Evolutionary conservation across 2,797 vertebrate genomes (phyloP).

Genomic region (Propithecus perrieri): DNA sequence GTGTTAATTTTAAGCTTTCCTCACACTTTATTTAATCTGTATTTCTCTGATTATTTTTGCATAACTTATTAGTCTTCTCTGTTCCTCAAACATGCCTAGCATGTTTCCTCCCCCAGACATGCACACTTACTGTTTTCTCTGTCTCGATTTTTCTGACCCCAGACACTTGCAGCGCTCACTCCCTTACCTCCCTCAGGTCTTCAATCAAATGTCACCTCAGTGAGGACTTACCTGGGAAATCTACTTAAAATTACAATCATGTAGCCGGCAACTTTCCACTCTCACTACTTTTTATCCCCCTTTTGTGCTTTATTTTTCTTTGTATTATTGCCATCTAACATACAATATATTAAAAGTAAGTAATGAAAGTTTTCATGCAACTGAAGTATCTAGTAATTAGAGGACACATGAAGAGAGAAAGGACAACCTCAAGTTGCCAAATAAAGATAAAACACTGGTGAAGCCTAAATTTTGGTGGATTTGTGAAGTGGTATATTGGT

Average conservation of each 20-base stretch:
- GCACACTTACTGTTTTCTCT: neutral
- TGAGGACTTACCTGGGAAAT: neutral
- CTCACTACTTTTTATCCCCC: neutral
- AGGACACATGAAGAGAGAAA: neutral
- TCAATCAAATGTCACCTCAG: neutral
- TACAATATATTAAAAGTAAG: neutral
- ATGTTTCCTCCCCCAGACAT: neutral
- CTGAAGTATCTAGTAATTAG: neutral
- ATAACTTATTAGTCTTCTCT: neutral
- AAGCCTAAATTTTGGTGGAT: neutral
- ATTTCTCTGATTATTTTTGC: neutral
- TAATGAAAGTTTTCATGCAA: neutral
- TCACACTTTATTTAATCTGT: neutral
- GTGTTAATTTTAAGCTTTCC: slow-evolving; percentile 9
- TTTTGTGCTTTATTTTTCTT: neutral
- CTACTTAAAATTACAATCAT: neutral
- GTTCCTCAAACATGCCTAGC: neutral
- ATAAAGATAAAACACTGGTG: neutral
- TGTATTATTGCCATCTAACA: neutral
- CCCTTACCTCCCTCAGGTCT: neutral
- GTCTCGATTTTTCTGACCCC: neutral
- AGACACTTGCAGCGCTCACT: neutral
- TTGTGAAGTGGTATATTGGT: neutral
- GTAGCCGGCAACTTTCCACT: neutral
- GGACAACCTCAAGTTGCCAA: neutral